Evolutionary conservation across 2,797 vertebrate genomes (phyloP), one percentile per base, ranked within the genome.

Genomic region (Syngnathus rostellatus): DNA sequence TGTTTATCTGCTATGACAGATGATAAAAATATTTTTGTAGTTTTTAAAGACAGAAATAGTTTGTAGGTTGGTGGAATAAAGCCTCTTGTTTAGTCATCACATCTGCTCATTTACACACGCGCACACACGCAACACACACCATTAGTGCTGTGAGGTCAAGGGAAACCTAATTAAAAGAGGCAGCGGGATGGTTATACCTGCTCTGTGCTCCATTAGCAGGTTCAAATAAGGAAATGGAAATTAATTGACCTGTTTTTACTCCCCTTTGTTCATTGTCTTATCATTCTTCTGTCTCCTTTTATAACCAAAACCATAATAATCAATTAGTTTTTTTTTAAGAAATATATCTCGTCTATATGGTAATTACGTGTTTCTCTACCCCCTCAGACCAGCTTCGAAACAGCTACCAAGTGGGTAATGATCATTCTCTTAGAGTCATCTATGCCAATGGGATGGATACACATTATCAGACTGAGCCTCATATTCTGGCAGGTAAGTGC

Each of bases 401-500:
- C 81, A 99, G 93, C 75, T 99, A 97, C 87, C 94, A 97, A 85
- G 92, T 99, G 40, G 95, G 97, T 6, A 96, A 94, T 1, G 97
- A 99, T 8, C 93, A 94, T 73, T 98, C 97, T 0, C 92, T 99
- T 65, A 86, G 95, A 70, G 95, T 99, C 58, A 91, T 97, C 81
- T 98, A 95, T 0, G 96, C 97, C 82, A 98, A 97, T 0, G 97
- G 97, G 31, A 93, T 99, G 87, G 96, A 98, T 76, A 93, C 95
- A 0, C 95, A 97, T 85, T 98, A 93, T 77, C 96, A 98, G 77
- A 98, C 97, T 0, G 97, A 99, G 80, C 97, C 97, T 0, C 97
- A 99, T 0, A 92, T 99, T 62, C 86, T 99, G 77, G 96, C 96
- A 40, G 97, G 88, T 89, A 75, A 6, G 72, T 25, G 2, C 19